Conservation (phyloP, 2,888 invertebrate species). For the Drosophila vallismaia region DNA sequence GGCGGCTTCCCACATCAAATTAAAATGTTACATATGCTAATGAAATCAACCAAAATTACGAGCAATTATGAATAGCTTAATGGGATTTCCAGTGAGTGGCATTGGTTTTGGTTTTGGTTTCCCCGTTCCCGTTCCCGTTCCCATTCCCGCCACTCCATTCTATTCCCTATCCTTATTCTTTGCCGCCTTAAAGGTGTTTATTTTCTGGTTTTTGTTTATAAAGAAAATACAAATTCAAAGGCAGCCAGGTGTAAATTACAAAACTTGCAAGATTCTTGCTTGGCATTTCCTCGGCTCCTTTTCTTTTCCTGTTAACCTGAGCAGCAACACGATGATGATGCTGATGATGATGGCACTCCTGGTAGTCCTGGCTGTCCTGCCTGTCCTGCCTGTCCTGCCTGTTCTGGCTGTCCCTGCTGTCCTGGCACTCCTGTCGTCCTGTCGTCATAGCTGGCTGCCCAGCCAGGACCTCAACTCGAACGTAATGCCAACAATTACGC, state of each 20-base stretch:
- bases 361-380: neutral
- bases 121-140: too few relatives aligned
- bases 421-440: constrained; percentile 8
- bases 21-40: constrained; percentile 75
- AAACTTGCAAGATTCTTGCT: constrained; percentile 67
- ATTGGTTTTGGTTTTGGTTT: constrained; percentile 25
- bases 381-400: neutral
- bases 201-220: constrained; percentile 5
- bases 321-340: neutral
- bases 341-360: constrained; percentile 44
- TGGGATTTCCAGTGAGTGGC: constrained; percentile 53
- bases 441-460: constrained; percentile 49
- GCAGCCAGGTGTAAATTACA: constrained; percentile 77
- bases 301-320: neutral
- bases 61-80: constrained; percentile 75
- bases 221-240: constrained; percentile 36
- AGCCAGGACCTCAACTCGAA: constrained; percentile 30
- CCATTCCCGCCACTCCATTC: neutral
- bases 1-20: constrained; percentile 69
- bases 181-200: neutral
- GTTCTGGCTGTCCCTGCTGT: neutral
- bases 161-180: neutral
- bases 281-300: constrained; percentile 61
- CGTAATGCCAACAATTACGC: constrained; percentile 79
- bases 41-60: constrained; percentile 77